Base-by-base conservation (phyloP, 2,888 invertebrate species). In the Aphidius colemani region DNA sequence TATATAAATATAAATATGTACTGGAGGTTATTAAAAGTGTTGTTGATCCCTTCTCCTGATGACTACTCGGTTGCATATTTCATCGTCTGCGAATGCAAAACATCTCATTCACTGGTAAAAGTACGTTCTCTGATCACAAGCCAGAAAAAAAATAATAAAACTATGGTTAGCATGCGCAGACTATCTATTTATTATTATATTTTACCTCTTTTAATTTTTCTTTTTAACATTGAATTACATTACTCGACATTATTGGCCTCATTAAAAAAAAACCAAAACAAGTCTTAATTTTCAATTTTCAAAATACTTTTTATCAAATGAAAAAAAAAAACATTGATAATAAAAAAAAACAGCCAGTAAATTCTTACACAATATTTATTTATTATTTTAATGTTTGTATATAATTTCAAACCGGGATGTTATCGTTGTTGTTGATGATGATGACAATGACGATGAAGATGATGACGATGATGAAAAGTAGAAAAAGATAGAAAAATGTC, bases 31-130 rank as follows among this genome's bases (percentile, higher is more conserved):
- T 44, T 13, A 44, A 53, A 13, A 48, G 59, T n/a, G 48, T 30
- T 11, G 41, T 46, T 13, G 50, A 41, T 64, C 51, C 65, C 67
- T 66, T 67, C 69, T 68, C 11, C 43, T 10, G 30, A 30, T 30
- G 48, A 46, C 55, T 66, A 67, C 69, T 70, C 49, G 50, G 56
- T 53, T 65, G 61, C 76, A 75, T 74, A 76, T 74, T 76, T 80
- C 81, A 77, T 74, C 78, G 81, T 80, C 81, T 81, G 81, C 80
- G 80, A 79, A 81, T 80, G 80, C 79, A 79, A 79, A 81, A 78
- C 77, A 81, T 81, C 77, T 80, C 80, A 81, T 81, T 81, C 79
- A 81, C 78, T 75, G 74, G 76, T 72, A 76, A 77, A 75, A 77
- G 74, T 72, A 73, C 39, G 53, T 61, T 45, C 66, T 62, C 61